phyloP scores from a whole-genome alignment of 2,888 invertebrate genomes.

The Nephrotoma guestfalica region DNA sequence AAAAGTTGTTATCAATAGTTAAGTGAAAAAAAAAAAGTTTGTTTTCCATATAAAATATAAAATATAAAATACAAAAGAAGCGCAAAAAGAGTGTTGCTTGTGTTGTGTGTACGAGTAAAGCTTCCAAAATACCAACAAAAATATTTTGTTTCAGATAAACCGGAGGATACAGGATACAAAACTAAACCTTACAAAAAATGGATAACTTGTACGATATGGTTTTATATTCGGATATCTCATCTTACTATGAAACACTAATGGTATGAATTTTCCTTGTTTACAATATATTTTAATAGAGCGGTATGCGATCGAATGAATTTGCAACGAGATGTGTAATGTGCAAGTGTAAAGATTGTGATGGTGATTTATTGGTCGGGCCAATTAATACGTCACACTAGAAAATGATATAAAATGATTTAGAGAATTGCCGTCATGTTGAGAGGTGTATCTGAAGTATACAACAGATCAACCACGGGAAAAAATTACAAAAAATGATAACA shows the following conservation, averaged over 20 bases:
- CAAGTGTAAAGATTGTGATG: no score
- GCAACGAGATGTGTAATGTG: not conserved
- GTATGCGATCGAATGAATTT: not conserved
- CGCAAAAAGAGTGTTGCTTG: not conserved
- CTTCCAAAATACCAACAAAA: not conserved
- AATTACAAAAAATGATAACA: no score
- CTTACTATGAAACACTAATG: conserved; percentile 44
- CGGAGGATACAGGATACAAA: not conserved
- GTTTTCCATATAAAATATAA: not conserved
- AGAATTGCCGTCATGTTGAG: no score
- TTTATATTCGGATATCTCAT: conserved; percentile 45
- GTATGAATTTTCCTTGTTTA: conserved; percentile 25
- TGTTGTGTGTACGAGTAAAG: not conserved
- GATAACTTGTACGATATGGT: conserved; percentile 39
- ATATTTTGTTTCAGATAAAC: not conserved
- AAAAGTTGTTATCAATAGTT: not conserved
- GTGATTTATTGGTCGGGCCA: no score
- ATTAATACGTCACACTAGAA: no score
- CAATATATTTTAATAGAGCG: not conserved
- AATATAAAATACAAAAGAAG: not conserved
- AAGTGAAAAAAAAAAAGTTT: not conserved
- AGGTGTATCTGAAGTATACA: no score
- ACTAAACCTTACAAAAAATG: conserved; percentile 5
- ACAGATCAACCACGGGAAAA: no score
- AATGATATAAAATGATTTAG: no score